These are phyloP conservation scores for Tetropium fuscum DNA, from an alignment of 2,888 invertebrate species.

Conservation along the genomic window DNA sequence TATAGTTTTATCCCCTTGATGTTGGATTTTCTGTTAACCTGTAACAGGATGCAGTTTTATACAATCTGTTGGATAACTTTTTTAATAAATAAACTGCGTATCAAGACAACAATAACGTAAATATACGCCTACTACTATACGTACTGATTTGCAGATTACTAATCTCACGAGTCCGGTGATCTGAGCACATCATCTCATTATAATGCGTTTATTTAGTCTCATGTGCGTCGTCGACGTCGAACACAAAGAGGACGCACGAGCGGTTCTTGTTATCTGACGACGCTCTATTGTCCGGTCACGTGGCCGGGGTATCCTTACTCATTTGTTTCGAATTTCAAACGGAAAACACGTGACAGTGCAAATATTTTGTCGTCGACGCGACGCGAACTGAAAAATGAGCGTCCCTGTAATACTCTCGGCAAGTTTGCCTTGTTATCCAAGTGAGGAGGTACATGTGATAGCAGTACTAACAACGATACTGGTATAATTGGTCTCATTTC, in stretches of 20 bases:
- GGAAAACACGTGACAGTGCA: slow-evolving; percentile 39
- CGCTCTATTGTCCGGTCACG: slow-evolving; percentile 55
- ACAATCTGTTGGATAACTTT: too few relatives aligned
- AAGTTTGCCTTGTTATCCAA: too few relatives aligned
- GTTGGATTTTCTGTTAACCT: too few relatives aligned
- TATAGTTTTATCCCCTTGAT: too few relatives aligned
- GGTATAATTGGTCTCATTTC: slow-evolving; percentile 49
- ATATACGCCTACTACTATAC: too few relatives aligned
- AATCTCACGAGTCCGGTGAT: slow-evolving; percentile 20
- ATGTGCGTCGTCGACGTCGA: slow-evolving; percentile 41
- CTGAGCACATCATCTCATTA: slow-evolving; percentile 52
- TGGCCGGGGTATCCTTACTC: slow-evolving; percentile 54
- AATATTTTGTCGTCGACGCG: too few relatives aligned
- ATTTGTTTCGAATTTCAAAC: slow-evolving; percentile 52
- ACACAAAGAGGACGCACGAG: slow-evolving; percentile 48
- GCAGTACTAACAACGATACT: background rate
- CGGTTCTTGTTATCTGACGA: slow-evolving; percentile 50
- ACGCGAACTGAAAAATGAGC: too few relatives aligned
- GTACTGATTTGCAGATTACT: slow-evolving; percentile 26
- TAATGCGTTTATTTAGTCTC: slow-evolving; percentile 52
- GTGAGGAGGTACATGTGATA: background rate
- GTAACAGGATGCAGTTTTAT: too few relatives aligned
- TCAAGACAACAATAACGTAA: too few relatives aligned
- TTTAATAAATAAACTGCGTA: too few relatives aligned
- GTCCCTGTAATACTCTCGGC: too few relatives aligned